phyloP scores from a whole-genome alignment of 1,140 invertebrate species.

The Streblospio benedicti region DNA sequence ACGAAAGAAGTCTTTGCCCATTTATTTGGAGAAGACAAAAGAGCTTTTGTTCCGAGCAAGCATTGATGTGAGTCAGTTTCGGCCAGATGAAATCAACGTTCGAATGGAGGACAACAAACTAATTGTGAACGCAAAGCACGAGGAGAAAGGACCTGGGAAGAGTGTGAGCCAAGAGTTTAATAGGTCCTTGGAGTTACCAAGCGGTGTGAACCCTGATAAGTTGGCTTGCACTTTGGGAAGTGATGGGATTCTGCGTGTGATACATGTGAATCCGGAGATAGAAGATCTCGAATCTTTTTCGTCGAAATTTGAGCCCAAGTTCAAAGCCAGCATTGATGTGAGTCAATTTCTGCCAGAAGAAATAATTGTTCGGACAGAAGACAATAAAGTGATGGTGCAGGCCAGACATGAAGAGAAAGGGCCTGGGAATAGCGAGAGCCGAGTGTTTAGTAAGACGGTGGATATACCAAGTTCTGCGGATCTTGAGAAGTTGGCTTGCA shows the following conservation, averaged over 20 bases:
- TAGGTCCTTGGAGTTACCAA: not conserved
- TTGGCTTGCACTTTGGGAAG: not conserved
- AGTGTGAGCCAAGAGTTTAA: not conserved
- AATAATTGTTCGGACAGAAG: not conserved
- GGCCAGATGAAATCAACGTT: constrained; percentile 76
- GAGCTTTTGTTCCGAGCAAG: constrained; percentile 44
- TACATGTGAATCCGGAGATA: no score
- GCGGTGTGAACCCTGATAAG: not conserved
- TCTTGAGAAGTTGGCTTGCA: constrained; percentile 34
- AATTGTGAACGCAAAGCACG: constrained; percentile 72
- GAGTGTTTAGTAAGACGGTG: constrained; percentile 41
- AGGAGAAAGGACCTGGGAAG: constrained; percentile 55
- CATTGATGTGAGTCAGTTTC: constrained; percentile 73
- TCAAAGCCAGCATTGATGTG: not conserved
- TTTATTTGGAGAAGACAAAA: constrained; percentile 29
- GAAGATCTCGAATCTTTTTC: no score
- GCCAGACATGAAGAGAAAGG: no score
- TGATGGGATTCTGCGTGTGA: no score
- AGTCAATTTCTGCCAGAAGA: not conserved
- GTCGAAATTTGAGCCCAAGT: not conserved
- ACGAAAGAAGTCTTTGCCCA: no score
- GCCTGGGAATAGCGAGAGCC: no score
- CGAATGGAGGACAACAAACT: constrained; percentile 73
- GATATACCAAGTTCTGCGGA: constrained; percentile 41
- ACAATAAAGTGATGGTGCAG: constrained; percentile 23